Evolutionary conservation across 1,140 invertebrate species (phyloP), one percentile per base, ranked within the genome.

Genomic region (Zaprionus nigranus): DNA sequence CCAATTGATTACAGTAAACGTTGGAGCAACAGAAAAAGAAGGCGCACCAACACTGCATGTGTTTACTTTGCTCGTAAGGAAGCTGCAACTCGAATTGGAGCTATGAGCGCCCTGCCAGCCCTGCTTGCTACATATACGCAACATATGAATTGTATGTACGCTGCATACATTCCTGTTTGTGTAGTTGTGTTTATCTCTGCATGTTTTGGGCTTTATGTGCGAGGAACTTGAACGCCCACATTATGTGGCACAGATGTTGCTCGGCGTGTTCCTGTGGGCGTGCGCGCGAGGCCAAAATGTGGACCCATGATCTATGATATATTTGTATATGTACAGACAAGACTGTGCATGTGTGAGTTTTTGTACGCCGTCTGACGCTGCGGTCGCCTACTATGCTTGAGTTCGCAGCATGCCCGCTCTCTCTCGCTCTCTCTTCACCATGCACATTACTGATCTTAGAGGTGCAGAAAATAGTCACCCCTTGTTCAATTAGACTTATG

Each of bases 211-310:
- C 34, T 72, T 22, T 17, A 43, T 68, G 30, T 58, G 36, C 56
- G 73, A 72, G 74, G 68, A 77, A 79, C 78, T 77, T 22, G 74
- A 77, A 80, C 78, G 78, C 78, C 78, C 75, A 80, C 78, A 65
- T 73, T 80, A 72, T 77, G 64, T 80, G 72, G 74, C 78, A 51
- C 69, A 77, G 75, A 73, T 73, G 78, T 72, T 77, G 73, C 66
- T 71, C 38, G 12, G 59, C 38, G 12, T 60, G 28, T 13, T 62
- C 43, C 36, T 77, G 74, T 77, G 61, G 75, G 78, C 69, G 78
- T 73, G 43, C 53, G 30, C 61, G 49, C 68, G 68, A 79, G 68
- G 78, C 68, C 67, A 72, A 65, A 68, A 64, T 58, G 30, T 75
- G 56, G 34, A 46, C 34, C 11, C 24, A 49, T 15, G 17, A 38